Evolutionary conservation across 37 sponge, comb jelly and placozoan species (phyloP), one percentile per base, ranked within the genome.

Genomic region (Beroe forskalii): DNA sequence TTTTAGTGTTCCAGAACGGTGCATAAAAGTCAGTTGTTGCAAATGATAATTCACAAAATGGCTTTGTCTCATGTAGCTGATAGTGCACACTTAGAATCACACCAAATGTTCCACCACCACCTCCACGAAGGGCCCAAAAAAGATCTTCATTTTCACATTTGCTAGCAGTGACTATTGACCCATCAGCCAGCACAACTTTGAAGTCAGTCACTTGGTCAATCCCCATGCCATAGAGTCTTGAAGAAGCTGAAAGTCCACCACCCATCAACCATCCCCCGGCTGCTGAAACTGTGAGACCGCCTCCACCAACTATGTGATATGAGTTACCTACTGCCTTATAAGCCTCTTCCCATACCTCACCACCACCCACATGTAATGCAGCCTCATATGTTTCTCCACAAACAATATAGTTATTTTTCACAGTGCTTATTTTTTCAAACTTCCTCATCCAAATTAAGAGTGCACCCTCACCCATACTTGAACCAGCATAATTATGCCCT

Each of bases 51-150:
- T 80, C 55, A 80, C 86, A 80, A 38, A 80, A 80, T 8, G 86
- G 86, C n/a, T 44, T 41, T 1, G 86, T 80, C 2, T 35, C 86
- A 44, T 80, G 86, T 3, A 80, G 27, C 22, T 80, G 37, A 38
- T 80, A 80, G 42, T 80, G 86, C 2, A 80, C 86, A 25, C 55
- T 44, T 23, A 37, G 19, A 27, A 30, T 44, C 0, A 89, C 91
- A 0, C 93, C 93, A 90, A 93, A 93, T 43, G 91, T 89, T 60
- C 93, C 93, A n/a, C 93, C 93, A 20, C 93, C 93, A 24, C 93
- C 93, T 0, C 93, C 93, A 9, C 91, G 25, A 14, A 93, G 90
- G 0, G 90, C 93, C 93, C 93, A 93, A 41, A 91, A 93, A 0
- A 93, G 90, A 75, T 93, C 93, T 0, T 43, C 62, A 61, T 93